Conservation (phyloP, 2,888 invertebrate genomes). For the Ernsta delagoae region DNA sequence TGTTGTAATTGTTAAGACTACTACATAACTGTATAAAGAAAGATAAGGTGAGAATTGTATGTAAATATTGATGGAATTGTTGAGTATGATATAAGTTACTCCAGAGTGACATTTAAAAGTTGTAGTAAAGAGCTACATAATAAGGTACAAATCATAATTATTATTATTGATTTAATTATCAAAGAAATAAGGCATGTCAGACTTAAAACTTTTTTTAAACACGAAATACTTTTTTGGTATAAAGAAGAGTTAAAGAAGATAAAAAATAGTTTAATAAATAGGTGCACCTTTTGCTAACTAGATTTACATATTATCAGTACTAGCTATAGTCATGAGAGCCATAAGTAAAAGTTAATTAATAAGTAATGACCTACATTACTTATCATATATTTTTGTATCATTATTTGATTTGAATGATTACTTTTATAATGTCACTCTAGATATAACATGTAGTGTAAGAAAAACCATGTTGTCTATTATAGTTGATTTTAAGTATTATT, state of each 20-base stretch:
- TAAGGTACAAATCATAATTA: background rate
- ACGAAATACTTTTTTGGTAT: too few relatives aligned
- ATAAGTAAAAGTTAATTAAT: too few relatives aligned
- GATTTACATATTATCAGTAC: too few relatives aligned
- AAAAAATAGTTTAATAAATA: too few relatives aligned
- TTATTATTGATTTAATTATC: too few relatives aligned
- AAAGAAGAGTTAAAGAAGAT: too few relatives aligned
- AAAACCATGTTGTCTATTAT: constrained; percentile 3
- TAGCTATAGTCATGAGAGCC: too few relatives aligned
- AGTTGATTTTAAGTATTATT: constrained; percentile 5
- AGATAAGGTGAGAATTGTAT: background rate
- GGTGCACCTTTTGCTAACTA: too few relatives aligned
- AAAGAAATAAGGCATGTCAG: too few relatives aligned
- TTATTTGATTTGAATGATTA: background rate
- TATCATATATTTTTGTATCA: too few relatives aligned
- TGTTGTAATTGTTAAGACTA: background rate
- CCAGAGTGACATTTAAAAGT: background rate
- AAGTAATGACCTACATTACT: too few relatives aligned
- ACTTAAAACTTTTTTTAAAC: too few relatives aligned
- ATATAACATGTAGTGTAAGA: background rate
- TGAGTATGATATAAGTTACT: background rate
- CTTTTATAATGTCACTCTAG: background rate
- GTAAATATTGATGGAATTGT: constrained; percentile 7
- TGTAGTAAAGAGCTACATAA: background rate
- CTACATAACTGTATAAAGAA: background rate